Evolutionary conservation across 2,888 invertebrate genomes (phyloP).

Genomic region (Melieria omissa): DNA sequence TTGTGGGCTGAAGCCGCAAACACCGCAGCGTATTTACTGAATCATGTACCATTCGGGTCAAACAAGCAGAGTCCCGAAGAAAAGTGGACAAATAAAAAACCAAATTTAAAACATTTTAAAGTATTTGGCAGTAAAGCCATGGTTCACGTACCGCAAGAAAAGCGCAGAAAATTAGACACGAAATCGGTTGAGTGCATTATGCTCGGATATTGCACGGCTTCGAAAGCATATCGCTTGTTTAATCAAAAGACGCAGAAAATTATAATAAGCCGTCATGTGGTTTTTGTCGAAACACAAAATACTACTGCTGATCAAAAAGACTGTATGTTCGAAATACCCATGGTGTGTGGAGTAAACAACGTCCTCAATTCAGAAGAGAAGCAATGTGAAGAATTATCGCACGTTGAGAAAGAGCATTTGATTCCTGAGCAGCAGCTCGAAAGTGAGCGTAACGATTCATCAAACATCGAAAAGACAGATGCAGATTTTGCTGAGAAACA

Average conservation of each 20-base stretch:
- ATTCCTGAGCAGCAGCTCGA: constrained; percentile 1
- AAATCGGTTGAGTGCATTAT: constrained; percentile 20
- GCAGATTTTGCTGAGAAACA: neutral
- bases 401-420: constrained; percentile 3
- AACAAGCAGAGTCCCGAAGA: constrained; percentile 18
- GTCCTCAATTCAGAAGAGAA: constrained; percentile 17
- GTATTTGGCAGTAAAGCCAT: constrained; percentile 17
- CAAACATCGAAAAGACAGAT: neutral
- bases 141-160: constrained; percentile 18
- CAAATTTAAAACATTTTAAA: constrained; percentile 16
- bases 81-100: constrained; percentile 24
- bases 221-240: constrained; percentile 21
- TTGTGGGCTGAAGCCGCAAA: constrained; percentile 18
- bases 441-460: neutral
- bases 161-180: constrained; percentile 16
- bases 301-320: constrained; percentile 5
- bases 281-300: constrained; percentile 9
- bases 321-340: neutral
- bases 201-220: constrained; percentile 12
- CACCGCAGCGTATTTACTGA: constrained; percentile 16
- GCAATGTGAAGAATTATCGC: constrained; percentile 4
- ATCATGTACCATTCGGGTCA: constrained; percentile 19
- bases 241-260: constrained; percentile 19
- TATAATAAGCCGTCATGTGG: constrained; percentile 24
- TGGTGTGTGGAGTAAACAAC: neutral